A percentile compares a stretch with the other conserved stretches of the same genome.
Evolutionary conservation across 2,797 vertebrate genomes (phyloP).

Genomic region (Crocidura indochinensis): DNA sequence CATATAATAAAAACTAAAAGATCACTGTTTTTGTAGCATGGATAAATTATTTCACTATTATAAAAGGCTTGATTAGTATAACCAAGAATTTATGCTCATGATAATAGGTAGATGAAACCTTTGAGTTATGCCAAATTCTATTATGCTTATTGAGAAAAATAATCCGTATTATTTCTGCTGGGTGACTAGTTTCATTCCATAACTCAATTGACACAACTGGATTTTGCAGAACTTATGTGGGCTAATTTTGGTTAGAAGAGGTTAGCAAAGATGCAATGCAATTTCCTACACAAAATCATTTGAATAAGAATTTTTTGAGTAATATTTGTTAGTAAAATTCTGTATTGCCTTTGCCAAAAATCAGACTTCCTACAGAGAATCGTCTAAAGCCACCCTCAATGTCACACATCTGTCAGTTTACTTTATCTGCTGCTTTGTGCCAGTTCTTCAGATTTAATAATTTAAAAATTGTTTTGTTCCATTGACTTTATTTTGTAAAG

Average conservation of each 20-base stretch:
- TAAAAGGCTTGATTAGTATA: not conserved
- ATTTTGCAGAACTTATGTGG: not conserved
- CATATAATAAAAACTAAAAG: not conserved
- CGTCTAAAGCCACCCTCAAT: not conserved
- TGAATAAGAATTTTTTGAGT: not conserved
- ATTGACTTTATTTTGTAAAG: not conserved
- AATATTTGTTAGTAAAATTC: slow-evolving; percentile 2
- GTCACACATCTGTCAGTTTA: not conserved
- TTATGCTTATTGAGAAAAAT: not conserved
- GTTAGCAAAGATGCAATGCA: not conserved
- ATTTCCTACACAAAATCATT: not conserved
- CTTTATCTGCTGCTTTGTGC: slow-evolving; percentile 2
- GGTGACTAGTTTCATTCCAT: not conserved
- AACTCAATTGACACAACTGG: rapidly evolving
- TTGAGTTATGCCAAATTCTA: not conserved
- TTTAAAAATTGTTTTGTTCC: not conserved
- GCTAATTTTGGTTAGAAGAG: slow-evolving; percentile 28
- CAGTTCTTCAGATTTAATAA: not conserved
- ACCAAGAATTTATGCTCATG: not conserved
- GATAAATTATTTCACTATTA: not conserved
- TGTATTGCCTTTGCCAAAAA: not conserved
- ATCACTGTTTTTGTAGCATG: not conserved
- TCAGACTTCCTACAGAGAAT: not conserved
- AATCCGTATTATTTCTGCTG: not conserved
- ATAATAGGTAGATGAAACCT: not conserved